Evolutionary conservation across 2,797 vertebrate genomes (phyloP).

Genomic region (Cetoscarus ocellatus): DNA sequence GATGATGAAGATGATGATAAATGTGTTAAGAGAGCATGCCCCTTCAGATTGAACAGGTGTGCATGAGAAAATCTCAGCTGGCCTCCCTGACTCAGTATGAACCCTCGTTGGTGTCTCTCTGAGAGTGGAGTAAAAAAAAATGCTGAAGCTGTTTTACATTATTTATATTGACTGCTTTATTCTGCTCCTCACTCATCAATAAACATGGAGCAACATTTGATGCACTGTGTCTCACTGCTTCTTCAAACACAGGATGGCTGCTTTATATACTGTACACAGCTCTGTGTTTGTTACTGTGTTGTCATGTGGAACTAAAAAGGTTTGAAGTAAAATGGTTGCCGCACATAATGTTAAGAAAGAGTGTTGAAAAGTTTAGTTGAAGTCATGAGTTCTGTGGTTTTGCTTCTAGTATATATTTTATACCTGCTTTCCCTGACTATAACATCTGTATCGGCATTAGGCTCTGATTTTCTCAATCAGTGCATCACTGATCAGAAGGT

Average conservation of each 20-base stretch:
- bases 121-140: slow-evolving; percentile 30
- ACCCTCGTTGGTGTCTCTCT: slow-evolving; percentile 20
- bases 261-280: slow-evolving; percentile 10
- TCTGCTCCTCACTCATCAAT: slow-evolving; percentile 62
- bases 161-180: slow-evolving; percentile 60
- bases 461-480: no score
- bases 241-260: slow-evolving; percentile 16
- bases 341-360: not conserved
- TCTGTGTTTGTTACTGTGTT: slow-evolving; percentile 8
- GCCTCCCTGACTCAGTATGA: slow-evolving; percentile 28
- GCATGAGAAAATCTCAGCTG: slow-evolving; percentile 20
- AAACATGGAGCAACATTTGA: slow-evolving; percentile 59
- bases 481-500: no score
- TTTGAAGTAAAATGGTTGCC: not conserved
- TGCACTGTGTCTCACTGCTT: slow-evolving; percentile 20
- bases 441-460: no score
- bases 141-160: slow-evolving; percentile 52
- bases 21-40: slow-evolving; percentile 44
- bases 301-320: not conserved
- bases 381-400: no score
- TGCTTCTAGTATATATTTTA: no score
- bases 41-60: slow-evolving; percentile 43
- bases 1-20: slow-evolving; percentile 24
- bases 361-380: slow-evolving; percentile 3
- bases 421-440: no score